These are phyloP conservation scores for Strongylocentrotus purpuratus DNA, from an alignment of 35 echinoderm and acorn worm genomes.

Conservation along the genomic window DNA sequence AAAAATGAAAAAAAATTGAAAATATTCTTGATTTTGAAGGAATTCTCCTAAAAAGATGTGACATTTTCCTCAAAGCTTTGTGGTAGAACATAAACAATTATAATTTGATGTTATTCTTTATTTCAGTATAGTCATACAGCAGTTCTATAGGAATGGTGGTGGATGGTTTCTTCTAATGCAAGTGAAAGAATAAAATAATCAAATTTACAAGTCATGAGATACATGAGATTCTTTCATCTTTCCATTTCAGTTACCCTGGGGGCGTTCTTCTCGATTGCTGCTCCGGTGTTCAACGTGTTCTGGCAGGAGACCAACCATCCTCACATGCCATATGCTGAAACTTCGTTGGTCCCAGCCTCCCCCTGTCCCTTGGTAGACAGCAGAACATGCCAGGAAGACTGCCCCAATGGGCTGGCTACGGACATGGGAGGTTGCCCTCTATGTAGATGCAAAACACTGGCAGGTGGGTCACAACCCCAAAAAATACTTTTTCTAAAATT, in stretches of 20 bases:
- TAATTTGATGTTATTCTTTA: too few relatives aligned
- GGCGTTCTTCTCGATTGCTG: not conserved
- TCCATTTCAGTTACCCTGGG: not conserved
- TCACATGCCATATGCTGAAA: slow-evolving; percentile 19
- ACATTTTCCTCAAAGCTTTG: too few relatives aligned
- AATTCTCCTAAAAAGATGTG: too few relatives aligned
- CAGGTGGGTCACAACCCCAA: not conserved
- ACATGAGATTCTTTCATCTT: not conserved
- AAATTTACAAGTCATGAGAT: too few relatives aligned
- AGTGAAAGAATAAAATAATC: too few relatives aligned
- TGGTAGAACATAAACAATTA: too few relatives aligned
- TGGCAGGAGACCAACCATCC: slow-evolving; percentile 16
- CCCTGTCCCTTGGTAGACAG: slow-evolving; percentile 31
- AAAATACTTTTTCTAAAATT: not conserved
- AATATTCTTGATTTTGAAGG: too few relatives aligned
- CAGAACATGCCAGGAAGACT: slow-evolving; percentile 13
- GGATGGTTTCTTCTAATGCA: too few relatives aligned
- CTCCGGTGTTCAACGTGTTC: not conserved
- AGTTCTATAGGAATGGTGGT: too few relatives aligned
- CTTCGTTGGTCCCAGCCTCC: not conserved
- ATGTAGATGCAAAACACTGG: slow-evolving; percentile 39
- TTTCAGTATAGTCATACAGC: too few relatives aligned
- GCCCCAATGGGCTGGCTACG: slow-evolving; percentile 37
- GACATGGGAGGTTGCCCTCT: slow-evolving; percentile 34
- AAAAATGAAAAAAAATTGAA: too few relatives aligned